These are phyloP conservation scores for Parnassius orleans DNA, from an alignment of 2,888 invertebrate genomes.

Conservation along the genomic window DNA sequence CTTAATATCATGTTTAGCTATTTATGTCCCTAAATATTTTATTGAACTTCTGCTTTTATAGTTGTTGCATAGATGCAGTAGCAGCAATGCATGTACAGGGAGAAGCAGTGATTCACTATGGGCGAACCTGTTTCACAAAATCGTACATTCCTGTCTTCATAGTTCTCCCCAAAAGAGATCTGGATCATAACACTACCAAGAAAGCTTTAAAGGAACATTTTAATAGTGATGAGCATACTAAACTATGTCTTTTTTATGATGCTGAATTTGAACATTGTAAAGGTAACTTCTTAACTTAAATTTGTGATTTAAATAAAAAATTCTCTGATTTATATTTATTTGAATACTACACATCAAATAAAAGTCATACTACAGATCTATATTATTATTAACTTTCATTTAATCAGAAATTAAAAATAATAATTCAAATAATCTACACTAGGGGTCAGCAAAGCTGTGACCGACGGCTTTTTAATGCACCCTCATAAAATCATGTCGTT, in stretches of 20 bases:
- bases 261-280: conserved; percentile 83
- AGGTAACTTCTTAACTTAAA: conserved; percentile 53
- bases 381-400: too few relatives aligned
- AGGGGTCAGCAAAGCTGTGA: too few relatives aligned
- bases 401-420: too few relatives aligned
- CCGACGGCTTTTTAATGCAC: too few relatives aligned
- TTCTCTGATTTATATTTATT: background rate
- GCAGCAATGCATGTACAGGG: conserved; percentile 93
- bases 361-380: too few relatives aligned
- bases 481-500: too few relatives aligned
- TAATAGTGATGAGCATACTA: conserved; percentile 48
- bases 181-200: conserved; percentile 72
- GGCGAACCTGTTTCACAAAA: conserved; percentile 92
- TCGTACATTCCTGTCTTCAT: conserved; percentile 88
- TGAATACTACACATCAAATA: too few relatives aligned
- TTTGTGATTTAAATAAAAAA: background rate
- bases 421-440: too few relatives aligned
- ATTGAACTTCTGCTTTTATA: conserved; percentile 55
- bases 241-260: conserved; percentile 84
- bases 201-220: conserved; percentile 40
- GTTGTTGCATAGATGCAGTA: conserved; percentile 94
- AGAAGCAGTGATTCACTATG: conserved; percentile 95
- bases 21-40: background rate
- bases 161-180: conserved; percentile 83
- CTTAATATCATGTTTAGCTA: too few relatives aligned